Evolutionary conservation across 2,888 invertebrate genomes (phyloP), one percentile per base, ranked within the genome.

Genomic region (Ichneumon xanthorius): DNA sequence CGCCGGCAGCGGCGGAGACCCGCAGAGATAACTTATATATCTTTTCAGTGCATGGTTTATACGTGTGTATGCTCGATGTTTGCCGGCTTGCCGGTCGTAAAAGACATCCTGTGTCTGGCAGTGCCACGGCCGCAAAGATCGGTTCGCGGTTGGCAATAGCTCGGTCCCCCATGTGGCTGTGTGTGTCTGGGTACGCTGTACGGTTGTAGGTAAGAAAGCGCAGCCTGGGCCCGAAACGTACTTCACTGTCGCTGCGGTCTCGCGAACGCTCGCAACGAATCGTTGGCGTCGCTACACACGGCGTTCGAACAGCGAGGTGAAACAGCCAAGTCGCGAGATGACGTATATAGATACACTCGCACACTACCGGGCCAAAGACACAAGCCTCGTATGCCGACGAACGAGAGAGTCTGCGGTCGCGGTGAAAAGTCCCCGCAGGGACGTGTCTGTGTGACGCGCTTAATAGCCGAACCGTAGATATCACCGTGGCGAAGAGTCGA

Each of bases 101-200:
- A 83, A 86, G 80, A 87, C 87, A 85, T 84, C 87, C 83, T 85
- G 82, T 87, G 83, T 80, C 85, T 82, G 53, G 83, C 79, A 85
- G 80, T 84, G 73, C 80, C 81, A 84, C 80, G 67, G 70, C 85
- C 87, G 73, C 85, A 80, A 75, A 77, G 77, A 83, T 80, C 85
- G 82, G 61, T 83, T 19, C 77, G 85, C 83, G 83, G 85, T 86
- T 76, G 63, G 72, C 83, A 37, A 83, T 83, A 82, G 85, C 80
- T 86, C 83, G 68, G 16, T 30, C 16, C 83, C 82, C 61, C 50
- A 61, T 50, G 53, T 30, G 40, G 26, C 55, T 26, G 7, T 11
- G 19, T 58, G 30, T 11, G 37, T 48, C 22, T 5, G 30, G 63
- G n/a, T 16, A 2, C 30, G 58, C 22, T 50, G n/a, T 16, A 5